Percentiles rank a stretch among this genome's conserved stretches.
phyloP scores from a whole-genome alignment of 2,797 vertebrate genomes.

The Choloepus didactylus region DNA sequence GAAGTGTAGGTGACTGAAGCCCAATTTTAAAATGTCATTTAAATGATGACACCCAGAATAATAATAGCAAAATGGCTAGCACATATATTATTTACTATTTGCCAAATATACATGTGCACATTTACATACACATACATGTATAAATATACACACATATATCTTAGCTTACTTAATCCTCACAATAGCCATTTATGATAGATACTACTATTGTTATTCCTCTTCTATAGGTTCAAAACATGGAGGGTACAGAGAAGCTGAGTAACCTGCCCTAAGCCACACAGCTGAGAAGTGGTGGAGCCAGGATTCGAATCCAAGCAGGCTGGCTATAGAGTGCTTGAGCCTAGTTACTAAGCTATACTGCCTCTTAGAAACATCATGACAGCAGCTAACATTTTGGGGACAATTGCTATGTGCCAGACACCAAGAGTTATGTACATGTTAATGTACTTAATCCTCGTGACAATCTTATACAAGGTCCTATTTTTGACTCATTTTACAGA shows the following conservation, averaged over 20 bases:
- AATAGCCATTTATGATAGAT: not conserved
- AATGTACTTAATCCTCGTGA: not conserved
- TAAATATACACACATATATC: not conserved
- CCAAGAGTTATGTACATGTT: not conserved
- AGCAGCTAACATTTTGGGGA: not conserved
- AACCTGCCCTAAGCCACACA: not conserved
- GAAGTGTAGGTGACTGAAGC: not conserved
- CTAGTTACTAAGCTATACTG: not conserved
- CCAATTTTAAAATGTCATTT: not conserved
- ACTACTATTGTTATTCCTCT: not conserved
- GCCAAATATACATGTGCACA: not conserved
- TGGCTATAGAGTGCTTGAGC: not conserved
- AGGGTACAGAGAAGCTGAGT: not conserved
- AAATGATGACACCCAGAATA: not conserved
- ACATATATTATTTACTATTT: not conserved
- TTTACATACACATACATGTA: not conserved
- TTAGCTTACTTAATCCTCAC: not conserved
- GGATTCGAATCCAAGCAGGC: not conserved
- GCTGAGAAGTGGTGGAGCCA: not conserved
- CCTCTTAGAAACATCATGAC: not conserved
- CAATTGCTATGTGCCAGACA: not conserved
- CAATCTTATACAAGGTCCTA: not conserved
- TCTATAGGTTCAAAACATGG: slow-evolving; percentile 1
- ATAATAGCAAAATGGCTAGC: not conserved
- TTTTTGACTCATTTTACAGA: slow-evolving; percentile 24